These are phyloP conservation scores for Cryptocephalus primarius DNA, from an alignment of 2,888 invertebrate species.

Conservation along the genomic window DNA sequence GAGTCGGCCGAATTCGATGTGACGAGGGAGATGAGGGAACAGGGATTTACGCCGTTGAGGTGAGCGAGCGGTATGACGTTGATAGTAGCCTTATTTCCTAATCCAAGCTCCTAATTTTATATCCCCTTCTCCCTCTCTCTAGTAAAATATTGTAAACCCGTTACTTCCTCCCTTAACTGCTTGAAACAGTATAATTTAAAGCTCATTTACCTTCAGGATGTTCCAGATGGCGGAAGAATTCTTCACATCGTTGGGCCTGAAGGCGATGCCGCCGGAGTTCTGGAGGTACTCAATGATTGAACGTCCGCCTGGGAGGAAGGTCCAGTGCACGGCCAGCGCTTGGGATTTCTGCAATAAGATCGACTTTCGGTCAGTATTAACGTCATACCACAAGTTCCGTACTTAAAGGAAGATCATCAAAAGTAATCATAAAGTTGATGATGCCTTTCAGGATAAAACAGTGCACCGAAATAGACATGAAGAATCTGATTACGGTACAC, in stretches of 20 bases:
- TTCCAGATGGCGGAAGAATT: conserved; percentile 78
- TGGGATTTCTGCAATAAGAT: conserved; percentile 80
- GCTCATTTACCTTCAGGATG: conserved; percentile 42
- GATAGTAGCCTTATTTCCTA: no score
- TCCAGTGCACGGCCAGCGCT: conserved; percentile 65
- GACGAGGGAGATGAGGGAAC: conserved; percentile 63
- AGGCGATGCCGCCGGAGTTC: conserved; percentile 71
- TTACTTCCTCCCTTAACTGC: no score
- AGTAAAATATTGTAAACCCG: no score
- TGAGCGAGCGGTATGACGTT: conserved; percentile 23
- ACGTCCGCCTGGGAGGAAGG: conserved; percentile 58
- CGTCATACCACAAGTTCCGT: no score
- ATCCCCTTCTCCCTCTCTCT: no score
- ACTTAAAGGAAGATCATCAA: no score
- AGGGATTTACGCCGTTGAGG: conserved; percentile 64
- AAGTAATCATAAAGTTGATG: not conserved
- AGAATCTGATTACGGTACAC: conserved; percentile 65
- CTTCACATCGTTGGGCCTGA: conserved; percentile 69
- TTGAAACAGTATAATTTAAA: no score
- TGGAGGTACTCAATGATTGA: conserved; percentile 75
- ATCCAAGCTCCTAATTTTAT: no score
- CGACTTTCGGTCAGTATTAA: conserved; percentile 58
- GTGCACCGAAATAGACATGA: conserved; percentile 69
- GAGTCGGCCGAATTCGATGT: conserved; percentile 60
- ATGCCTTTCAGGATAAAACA: conserved; percentile 59